Conservation (phyloP, 2,888 invertebrate species). For the Incurvaria masculella region DNA sequence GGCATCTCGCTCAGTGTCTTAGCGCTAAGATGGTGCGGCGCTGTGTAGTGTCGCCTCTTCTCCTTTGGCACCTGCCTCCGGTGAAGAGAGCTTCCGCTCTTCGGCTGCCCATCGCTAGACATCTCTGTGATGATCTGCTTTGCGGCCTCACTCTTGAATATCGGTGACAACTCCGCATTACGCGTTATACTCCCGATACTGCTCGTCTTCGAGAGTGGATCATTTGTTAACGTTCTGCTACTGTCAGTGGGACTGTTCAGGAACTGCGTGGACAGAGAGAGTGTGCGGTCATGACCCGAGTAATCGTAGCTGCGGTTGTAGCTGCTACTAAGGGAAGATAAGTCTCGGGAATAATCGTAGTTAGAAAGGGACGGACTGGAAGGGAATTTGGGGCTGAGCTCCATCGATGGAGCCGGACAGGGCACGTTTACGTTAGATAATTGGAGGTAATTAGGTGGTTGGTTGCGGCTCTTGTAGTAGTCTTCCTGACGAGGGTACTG, state of each 20-base stretch:
- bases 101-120: constrained; percentile 55
- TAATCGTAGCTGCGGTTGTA: constrained; percentile 41
- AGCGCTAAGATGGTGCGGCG: constrained; percentile 70
- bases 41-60: constrained; percentile 83
- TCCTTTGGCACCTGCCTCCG: constrained; percentile 74
- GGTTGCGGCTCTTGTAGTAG: constrained; percentile 22
- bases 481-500: constrained; percentile 39
- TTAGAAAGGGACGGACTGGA: constrained; percentile 48
- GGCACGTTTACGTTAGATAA: constrained; percentile 16
- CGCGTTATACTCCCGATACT: constrained; percentile 44
- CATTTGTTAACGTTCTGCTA: constrained; percentile 44
- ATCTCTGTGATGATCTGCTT: constrained; percentile 83
- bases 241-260: constrained; percentile 48
- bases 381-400: constrained; percentile 45
- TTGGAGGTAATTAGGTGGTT: constrained; percentile 30
- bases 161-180: constrained; percentile 65
- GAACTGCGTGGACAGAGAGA: constrained; percentile 43
- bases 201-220: constrained; percentile 46
- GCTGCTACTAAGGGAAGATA: constrained; percentile 42
- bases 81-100: constrained; percentile 56
- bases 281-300: constrained; percentile 35
- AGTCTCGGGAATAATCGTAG: constrained; percentile 44
- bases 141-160: constrained; percentile 85
- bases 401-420: constrained; percentile 30
- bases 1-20: constrained; percentile 60